A percentile compares a stretch with the other conserved stretches of the same genome.
Conservation (phyloP, 2,797 vertebrate genomes). For the Chiloscyllium punctatum region DNA sequence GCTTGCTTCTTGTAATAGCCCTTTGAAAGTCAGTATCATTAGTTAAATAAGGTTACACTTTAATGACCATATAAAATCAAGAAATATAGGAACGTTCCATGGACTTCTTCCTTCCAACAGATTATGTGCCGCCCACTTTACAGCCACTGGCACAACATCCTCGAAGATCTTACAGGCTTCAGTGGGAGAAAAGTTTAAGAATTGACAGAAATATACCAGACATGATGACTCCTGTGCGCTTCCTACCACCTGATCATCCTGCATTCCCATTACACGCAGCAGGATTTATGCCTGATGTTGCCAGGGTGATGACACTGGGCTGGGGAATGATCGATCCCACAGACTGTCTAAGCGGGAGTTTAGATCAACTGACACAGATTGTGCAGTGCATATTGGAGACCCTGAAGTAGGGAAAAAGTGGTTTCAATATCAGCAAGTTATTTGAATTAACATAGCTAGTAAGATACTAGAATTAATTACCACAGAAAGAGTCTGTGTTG, state of each 20-base stretch:
- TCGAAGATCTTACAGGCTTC: not conserved
- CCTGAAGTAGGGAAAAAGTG: not conserved
- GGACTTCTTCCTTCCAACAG: not conserved
- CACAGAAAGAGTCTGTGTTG: not conserved
- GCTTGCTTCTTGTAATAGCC: too few species aligned
- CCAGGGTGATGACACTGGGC: too few species aligned
- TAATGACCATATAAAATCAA: not conserved
- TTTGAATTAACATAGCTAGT: not conserved
- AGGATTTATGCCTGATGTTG: not conserved
- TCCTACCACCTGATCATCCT: not conserved
- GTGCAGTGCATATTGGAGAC: not conserved
- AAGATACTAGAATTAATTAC: not conserved
- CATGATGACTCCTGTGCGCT: not conserved
- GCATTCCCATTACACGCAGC: not conserved
- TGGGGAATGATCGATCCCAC: not conserved
- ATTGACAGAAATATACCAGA: not conserved
- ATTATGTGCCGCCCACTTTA: not conserved
- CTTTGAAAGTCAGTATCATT: not conserved
- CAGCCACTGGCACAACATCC: not conserved
- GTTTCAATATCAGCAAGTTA: not conserved
- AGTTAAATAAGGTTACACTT: not conserved
- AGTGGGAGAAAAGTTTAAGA: not conserved
- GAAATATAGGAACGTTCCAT: not conserved
- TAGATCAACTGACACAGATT: not conserved
- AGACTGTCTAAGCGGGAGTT: too few species aligned